Base-by-base conservation (phyloP, 2,888 invertebrate genomes). In the Sisyra terminalis region DNA sequence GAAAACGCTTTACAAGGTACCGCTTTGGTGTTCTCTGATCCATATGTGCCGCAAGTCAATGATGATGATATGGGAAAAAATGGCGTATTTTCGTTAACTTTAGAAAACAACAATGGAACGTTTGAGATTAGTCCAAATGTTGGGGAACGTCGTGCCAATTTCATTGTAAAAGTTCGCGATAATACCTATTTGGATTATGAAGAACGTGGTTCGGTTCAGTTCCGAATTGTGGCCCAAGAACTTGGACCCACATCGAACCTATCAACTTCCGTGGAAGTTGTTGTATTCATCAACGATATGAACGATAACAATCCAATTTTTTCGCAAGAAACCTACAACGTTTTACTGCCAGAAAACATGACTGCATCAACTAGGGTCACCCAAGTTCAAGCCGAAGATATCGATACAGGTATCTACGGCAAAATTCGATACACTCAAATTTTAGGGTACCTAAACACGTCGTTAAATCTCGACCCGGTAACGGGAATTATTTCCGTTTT, bases 301-400 rank as follows among this genome's bases (percentile, higher is more conserved):
- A 93, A 94, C 55, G 93, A 94, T 57, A 89, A 90, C 59, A 69
- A 80, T 18, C 93, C 93, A 2, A 65, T 75, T 46, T 93, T 93
- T 56, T 65, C 74, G 10, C 73, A 78, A 50, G 63, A 74, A 31
- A 68, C 73, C 1, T 94, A 92, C 57, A 70, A 73, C 24, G 81
- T 77, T 0, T 77, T 78, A 42, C 61, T 93, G 16, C 74, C 79
- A 1, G 94, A 94, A 61, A 84, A 87, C 57, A 76, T 82, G 32
- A 78, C 79, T 15, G 75, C 74, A 11, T 57, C 59, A 45, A 55
- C 58, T 2, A 54, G 54, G 5, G 55, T 63, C 3, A 35, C 58
- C n/a, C 51, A 67, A 58, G 79, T 89, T 1, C 73, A 81, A 57
- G 90, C 92, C 1, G 75, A 73, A 34, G 92, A 93, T 58, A 69